These are phyloP conservation scores for Ammospiza maritima DNA, from an alignment of 2,797 vertebrate genomes.

Conservation along the genomic window DNA sequence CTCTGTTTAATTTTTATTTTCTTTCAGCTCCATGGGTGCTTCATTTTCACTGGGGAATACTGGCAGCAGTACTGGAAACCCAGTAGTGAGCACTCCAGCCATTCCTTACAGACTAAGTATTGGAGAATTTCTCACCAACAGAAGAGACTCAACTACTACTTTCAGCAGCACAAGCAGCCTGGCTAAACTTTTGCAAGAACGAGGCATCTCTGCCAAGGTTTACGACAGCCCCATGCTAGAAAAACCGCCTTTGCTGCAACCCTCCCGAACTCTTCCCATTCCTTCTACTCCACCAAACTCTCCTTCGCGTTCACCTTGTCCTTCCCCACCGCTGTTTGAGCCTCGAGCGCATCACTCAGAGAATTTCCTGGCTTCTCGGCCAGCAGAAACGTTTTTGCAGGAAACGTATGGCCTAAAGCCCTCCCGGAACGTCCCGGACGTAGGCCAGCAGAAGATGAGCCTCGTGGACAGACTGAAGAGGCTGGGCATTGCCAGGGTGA, in stretches of 20 bases:
- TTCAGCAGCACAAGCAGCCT: constrained; percentile 80
- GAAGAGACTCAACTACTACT: constrained; percentile 76
- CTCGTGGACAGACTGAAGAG: constrained; percentile 89
- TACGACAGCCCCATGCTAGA: constrained; percentile 72
- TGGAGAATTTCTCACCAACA: constrained; percentile 85
- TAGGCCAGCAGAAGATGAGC: constrained; percentile 79
- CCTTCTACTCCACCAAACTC: constrained; percentile 92
- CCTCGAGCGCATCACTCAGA: constrained; percentile 79
- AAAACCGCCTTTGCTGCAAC: constrained; percentile 47
- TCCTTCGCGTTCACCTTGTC: constrained; percentile 81
- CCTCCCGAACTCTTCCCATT: constrained; percentile 65
- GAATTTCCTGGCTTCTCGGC: constrained; percentile 93
- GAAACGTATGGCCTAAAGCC: constrained; percentile 90
- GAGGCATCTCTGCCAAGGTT: constrained; percentile 93
- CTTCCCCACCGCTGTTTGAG: constrained; percentile 83
- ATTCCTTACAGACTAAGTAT: constrained; percentile 86
- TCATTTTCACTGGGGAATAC: constrained; percentile 72
- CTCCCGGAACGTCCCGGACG: constrained; percentile 77
- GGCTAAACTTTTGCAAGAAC: constrained; percentile 90
- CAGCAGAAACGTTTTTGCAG: constrained; percentile 94
- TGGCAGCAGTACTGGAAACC: constrained; percentile 82
- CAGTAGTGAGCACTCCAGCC: constrained; percentile 83
- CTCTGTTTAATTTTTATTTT: not conserved
- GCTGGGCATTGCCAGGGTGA: constrained; percentile 87
- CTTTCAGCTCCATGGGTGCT: constrained; percentile 75